phyloP scores from a whole-genome alignment of 1,140 invertebrate genomes.

The Samia ricini region DNA sequence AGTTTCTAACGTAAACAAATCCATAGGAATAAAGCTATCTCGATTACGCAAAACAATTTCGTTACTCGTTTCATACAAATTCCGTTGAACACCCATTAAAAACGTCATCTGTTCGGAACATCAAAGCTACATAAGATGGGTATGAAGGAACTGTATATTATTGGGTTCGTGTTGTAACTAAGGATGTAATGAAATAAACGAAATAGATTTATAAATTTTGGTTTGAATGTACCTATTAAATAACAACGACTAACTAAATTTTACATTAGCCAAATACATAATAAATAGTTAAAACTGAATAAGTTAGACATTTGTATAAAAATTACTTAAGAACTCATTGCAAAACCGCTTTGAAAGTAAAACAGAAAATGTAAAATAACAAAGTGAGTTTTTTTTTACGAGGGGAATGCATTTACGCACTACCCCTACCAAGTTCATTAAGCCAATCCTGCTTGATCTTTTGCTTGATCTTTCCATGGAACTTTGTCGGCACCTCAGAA shows the following conservation, averaged over 20 bases:
- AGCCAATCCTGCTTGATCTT: too few species aligned
- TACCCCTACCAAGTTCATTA: too few species aligned
- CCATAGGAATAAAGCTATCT: neutral
- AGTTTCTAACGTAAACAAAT: neutral
- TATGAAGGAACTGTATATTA: neutral
- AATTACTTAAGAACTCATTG: too few species aligned
- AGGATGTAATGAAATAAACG: conserved; percentile 14
- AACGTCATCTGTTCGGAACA: conserved; percentile 30
- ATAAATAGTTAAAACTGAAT: too few species aligned
- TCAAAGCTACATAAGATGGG: conserved; percentile 22
- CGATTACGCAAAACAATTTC: conserved; percentile 8
- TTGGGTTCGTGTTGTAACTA: neutral
- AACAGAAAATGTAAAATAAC: too few species aligned
- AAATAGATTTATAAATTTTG: neutral
- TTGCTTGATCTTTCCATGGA: too few species aligned
- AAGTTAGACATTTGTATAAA: too few species aligned
- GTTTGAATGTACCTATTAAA: neutral
- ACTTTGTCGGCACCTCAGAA: too few species aligned
- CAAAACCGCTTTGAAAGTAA: too few species aligned
- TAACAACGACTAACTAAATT: neutral
- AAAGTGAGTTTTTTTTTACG: too few species aligned
- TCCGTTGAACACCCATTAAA: conserved; percentile 7
- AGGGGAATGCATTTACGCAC: too few species aligned
- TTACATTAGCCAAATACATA: neutral
- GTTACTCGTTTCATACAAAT: neutral